Conservation (phyloP, 30 jellyfish, hydroid and myxozoan genomes). For the Aurelia aurita complex sp. Pacific region DNA sequence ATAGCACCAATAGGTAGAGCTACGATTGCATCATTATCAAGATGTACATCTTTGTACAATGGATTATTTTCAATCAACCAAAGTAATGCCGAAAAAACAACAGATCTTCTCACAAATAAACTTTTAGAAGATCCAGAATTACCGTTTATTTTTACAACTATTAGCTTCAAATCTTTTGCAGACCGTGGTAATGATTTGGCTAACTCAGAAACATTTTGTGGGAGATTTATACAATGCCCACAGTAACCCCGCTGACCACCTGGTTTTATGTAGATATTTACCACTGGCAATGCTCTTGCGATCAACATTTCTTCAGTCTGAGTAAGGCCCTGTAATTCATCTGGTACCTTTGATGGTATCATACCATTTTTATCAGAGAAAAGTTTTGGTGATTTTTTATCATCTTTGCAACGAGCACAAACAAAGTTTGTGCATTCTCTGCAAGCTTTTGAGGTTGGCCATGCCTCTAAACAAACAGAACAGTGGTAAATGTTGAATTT, state of each 20-base stretch:
- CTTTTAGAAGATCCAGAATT: not conserved
- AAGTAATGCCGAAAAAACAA: slow-evolving; percentile 2
- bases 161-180: slow-evolving; percentile 1
- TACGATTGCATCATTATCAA: not conserved
- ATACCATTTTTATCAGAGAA: slow-evolving; percentile 28
- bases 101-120: slow-evolving; percentile 1
- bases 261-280: slow-evolving; percentile 18
- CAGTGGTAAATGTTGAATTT: slow-evolving; percentile 19
- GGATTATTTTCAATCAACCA: not conserved
- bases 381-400: slow-evolving; percentile 11
- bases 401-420: slow-evolving; percentile 22
- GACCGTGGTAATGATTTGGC: slow-evolving; percentile 27
- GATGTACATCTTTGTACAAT: not conserved
- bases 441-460: not conserved
- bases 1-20: slow-evolving; percentile 9
- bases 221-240: slow-evolving; percentile 23
- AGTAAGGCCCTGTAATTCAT: slow-evolving; percentile 1
- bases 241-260: slow-evolving; percentile 40
- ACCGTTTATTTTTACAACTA: slow-evolving; percentile 14
- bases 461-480: slow-evolving; percentile 20
- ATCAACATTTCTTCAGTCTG: slow-evolving; percentile 52
- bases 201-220: slow-evolving; percentile 14
- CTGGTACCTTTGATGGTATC: slow-evolving; percentile 28
- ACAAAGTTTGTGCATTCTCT: not conserved
- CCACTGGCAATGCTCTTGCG: slow-evolving; percentile 20